Evolutionary conservation across 2,797 vertebrate species (phyloP), one percentile per base, ranked within the genome.

Genomic region (Sebastes ruberrimus): DNA sequence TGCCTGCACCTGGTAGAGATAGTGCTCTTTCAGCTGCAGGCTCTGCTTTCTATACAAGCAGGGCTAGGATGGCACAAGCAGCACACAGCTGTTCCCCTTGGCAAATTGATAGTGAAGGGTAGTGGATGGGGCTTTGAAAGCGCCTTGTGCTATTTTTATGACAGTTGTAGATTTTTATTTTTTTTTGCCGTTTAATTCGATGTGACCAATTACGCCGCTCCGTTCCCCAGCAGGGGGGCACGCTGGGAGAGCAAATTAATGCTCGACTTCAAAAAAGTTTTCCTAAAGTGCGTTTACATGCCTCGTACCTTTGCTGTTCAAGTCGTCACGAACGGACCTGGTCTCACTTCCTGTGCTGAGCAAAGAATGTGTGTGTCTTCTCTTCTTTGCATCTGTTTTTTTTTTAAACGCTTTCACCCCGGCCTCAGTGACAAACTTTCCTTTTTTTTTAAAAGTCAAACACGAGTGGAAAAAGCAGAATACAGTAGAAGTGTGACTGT

Each of bases 81-180:
- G 86, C 90, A 84, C 92, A 91, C 94, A 93, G 93, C 92, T 93
- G 93, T 91, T 92, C 91, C 91, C 85, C 85, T 88, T 68, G 81
- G 80, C 89, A 92, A 93, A 94, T 92, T 94, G 93, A 94, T 94
- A 94, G 94, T 90, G 92, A 94, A 94, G 89, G 92, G 86, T 92
- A 91, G 89, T 88, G 93, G 90, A 94, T 83, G 84, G 86, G 80
- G 85, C 88, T 91, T 92, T 91, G 88, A 93, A 91, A 92, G 83
- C 25, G 38, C 83, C 85, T 81, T 75, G 70, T 88, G 90, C 91
- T 94, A 94, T 94, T 94, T 94, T 94, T 90, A 90, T 83, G 91
- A 90, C 90, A 88, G 88, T 89, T 92, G 87, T 86, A 89, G 87
- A 85, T 92, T 91, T 92, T 8, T 27, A 14, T 32, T 62, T n/a